Base-by-base conservation (phyloP, 2,888 invertebrate genomes). In the Ennomos quercinarius region DNA sequence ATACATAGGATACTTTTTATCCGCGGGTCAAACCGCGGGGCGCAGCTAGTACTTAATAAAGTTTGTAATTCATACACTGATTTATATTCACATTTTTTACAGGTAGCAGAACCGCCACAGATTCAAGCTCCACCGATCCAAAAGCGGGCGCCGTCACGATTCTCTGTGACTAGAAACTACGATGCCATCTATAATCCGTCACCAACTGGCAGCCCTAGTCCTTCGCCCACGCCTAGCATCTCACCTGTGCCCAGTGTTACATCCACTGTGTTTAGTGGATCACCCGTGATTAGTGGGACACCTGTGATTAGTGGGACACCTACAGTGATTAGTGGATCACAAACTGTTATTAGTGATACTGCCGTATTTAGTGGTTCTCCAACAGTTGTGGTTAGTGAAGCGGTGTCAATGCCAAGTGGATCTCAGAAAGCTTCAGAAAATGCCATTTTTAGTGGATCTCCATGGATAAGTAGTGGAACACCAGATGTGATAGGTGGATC, bases 41-140 rank as follows among this genome's bases (percentile, higher is more conserved):
- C n/a, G n/a, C n/a, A n/a, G n/a, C n/a, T n/a, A n/a, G n/a, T n/a
- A 27, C 2, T 6, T 4, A 27, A 27, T 6, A 27, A 27, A 6
- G n/a, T n/a, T n/a, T n/a, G n/a, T 27, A 4, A 27, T 1, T 27
- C 3, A 27, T 6, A 4, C 6, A 27, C 5, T 27, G 0, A 9
- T 12, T 41, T 12, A 9, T 2, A 41, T 12, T 12, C 9, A 5
- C 8, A 13, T 41, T 45, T 44, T 44, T 68, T 59, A 0, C 81
- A 92, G 91, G 91, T 92, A 5, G 78, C 81, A 8, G 91, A 91
- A 62, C 87, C 90, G 0, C 88, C 90, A 0, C 77, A 85, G 54
- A 86, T 89, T 1, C 95, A 80, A 94, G 95, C 78, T 77, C 95
- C 77, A 83, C 94, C 83, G 88, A 34, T 42, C 90, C 77, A 86